Evolutionary conservation across 2,113 vertebrate genomes (phyloP).

Genomic region (Macheiramphus alcinus): DNA sequence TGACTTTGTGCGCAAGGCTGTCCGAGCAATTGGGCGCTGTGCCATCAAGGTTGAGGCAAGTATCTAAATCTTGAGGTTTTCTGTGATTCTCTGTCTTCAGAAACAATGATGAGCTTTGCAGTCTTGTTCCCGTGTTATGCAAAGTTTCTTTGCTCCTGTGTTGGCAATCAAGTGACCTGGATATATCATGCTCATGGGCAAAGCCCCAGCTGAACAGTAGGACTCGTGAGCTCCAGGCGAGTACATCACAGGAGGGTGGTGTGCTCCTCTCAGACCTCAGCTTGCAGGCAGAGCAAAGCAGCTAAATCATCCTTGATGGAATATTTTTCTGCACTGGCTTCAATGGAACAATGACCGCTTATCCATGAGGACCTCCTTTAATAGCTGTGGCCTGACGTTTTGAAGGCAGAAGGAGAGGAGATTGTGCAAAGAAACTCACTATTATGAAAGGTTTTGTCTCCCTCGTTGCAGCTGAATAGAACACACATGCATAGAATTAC

Average conservation of each 20-base stretch:
- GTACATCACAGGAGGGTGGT: not conserved
- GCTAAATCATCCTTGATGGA: not conserved
- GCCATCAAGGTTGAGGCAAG: slow-evolving; percentile 97
- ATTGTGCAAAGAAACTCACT: not conserved
- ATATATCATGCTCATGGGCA: fast-evolving
- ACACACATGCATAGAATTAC: not conserved
- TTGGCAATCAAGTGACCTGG: not conserved
- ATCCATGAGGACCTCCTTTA: not conserved
- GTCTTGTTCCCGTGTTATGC: fast-evolving
- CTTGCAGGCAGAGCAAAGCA: not conserved
- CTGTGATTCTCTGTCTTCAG: not conserved
- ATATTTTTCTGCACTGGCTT: not conserved
- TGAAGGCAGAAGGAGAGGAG: not conserved
- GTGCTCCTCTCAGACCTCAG: not conserved
- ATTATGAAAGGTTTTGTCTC: not conserved
- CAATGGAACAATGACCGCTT: not conserved
- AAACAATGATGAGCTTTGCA: not conserved
- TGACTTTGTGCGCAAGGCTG: slow-evolving; percentile 97
- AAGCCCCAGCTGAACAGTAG: not conserved
- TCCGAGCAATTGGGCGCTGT: slow-evolving; percentile 94
- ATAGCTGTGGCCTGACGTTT: not conserved
- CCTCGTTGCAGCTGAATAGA: not conserved
- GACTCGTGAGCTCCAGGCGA: not conserved
- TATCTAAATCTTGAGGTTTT: not conserved
- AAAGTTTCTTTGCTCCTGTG: not conserved